Percentiles rank a stretch among this genome's conserved stretches.
Conservation (phyloP, 2,113 vertebrate genomes). For the Capra hircus region DNA sequence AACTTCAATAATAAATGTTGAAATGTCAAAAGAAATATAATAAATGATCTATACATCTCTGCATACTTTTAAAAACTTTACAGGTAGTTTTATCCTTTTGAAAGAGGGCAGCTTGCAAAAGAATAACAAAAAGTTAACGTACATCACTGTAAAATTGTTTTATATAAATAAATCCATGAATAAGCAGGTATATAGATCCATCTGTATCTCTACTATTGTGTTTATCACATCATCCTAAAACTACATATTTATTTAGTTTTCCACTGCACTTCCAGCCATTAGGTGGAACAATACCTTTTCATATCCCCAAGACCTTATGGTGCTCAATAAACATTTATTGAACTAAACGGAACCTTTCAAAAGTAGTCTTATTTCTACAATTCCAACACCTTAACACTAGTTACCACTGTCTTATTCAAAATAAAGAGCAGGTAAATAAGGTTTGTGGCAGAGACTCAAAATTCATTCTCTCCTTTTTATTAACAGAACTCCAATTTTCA, state of each 20-base stretch:
- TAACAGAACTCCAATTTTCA: not conserved
- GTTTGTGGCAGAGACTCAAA: not conserved
- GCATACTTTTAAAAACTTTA: not conserved
- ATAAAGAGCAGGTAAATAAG: not conserved
- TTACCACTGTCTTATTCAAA: not conserved
- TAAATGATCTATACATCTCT: not conserved
- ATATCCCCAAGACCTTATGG: not conserved
- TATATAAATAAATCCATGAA: not conserved
- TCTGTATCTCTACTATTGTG: not conserved
- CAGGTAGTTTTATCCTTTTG: not conserved
- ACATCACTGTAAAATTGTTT: not conserved
- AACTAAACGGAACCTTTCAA: not conserved
- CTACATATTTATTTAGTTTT: not conserved
- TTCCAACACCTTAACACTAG: not conserved
- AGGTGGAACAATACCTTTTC: not conserved
- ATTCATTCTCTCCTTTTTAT: not conserved
- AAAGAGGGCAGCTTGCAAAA: not conserved
- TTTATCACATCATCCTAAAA: not conserved
- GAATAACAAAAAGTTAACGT: not conserved
- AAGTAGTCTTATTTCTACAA: not conserved
- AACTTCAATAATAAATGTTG: not conserved
- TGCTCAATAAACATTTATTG: not conserved
- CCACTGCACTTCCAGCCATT: not conserved
- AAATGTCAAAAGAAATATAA: not conserved
- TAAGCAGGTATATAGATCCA: not conserved